A percentile compares a stretch with the other conserved stretches of the same genome.
Conservation (phyloP, 2,797 vertebrate genomes). For the Atherinosoma microstoma region DNA sequence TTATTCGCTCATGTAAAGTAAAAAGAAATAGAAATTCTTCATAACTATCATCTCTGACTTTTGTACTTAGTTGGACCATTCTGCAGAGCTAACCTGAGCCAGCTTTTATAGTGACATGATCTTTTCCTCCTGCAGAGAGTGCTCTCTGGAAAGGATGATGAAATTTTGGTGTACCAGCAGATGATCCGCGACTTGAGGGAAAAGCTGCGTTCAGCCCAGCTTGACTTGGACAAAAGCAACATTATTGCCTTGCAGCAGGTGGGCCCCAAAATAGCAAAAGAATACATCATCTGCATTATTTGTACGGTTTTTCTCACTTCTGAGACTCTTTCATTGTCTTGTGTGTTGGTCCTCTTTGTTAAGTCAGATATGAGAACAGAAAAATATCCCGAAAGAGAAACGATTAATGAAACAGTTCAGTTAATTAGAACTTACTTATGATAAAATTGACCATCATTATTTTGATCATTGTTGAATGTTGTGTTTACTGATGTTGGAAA, state of each 20-base stretch:
- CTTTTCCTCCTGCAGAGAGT: conserved; percentile 80
- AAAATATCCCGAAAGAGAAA: not conserved
- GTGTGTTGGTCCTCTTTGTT: not conserved
- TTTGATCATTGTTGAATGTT: no score
- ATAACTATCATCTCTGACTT: not conserved
- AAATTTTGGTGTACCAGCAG: conserved; percentile 92
- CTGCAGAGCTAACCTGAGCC: not conserved
- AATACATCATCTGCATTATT: not conserved
- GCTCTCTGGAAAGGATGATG: conserved; percentile 92
- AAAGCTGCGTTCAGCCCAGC: conserved; percentile 88
- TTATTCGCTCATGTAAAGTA: not conserved
- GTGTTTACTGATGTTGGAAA: no score
- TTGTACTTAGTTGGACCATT: not conserved
- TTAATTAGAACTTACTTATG: not conserved
- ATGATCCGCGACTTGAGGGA: conserved; percentile 90
- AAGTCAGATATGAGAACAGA: not conserved
- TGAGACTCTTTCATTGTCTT: conserved; percentile 3
- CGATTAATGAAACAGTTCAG: not conserved
- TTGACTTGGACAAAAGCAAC: conserved; percentile 93
- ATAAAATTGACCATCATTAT: no score
- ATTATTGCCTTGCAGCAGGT: conserved; percentile 94
- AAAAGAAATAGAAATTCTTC: not conserved
- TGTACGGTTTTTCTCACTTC: not conserved
- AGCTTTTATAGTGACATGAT: conserved; percentile 4
- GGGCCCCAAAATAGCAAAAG: conserved; percentile 19